Conservation (phyloP, 37 sponge, comb jelly and placozoan genomes). For the Mnemiopsis leidyi region DNA sequence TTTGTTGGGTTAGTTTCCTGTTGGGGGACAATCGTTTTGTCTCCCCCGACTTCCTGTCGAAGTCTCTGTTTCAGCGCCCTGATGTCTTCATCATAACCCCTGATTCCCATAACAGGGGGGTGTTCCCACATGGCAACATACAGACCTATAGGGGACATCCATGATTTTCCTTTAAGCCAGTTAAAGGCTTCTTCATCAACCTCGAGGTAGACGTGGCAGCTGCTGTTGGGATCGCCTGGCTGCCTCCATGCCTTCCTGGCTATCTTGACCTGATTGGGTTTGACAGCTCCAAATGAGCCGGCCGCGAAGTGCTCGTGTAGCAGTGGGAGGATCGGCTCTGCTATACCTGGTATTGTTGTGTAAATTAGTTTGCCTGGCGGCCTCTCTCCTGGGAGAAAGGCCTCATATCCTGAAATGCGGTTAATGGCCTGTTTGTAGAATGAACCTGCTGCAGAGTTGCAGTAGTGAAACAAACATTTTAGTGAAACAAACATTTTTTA, state of each 20-base stretch:
- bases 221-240: background rate
- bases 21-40: too few relatives aligned
- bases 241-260: background rate
- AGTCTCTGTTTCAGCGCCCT: too few relatives aligned
- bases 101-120: background rate
- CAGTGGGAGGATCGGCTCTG: background rate
- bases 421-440: constrained; percentile 8
- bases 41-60: too few relatives aligned
- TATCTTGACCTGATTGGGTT: background rate
- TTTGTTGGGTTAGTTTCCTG: too few relatives aligned
- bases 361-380: background rate
- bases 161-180: background rate
- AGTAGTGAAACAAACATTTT: too few relatives aligned
- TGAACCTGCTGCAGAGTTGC: background rate
- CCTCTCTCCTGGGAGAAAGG: background rate
- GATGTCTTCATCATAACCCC: background rate
- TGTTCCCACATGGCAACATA: background rate
- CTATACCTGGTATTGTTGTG: background rate
- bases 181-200: background rate
- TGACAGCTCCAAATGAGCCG: background rate
- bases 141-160: background rate
- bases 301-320: background rate
- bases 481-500: too few relatives aligned
- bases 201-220: background rate
- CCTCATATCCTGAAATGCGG: background rate